Evolutionary conservation across 2,113 vertebrate species (phyloP), one percentile per base, ranked within the genome.

Genomic region (Paedocypris sp.): DNA sequence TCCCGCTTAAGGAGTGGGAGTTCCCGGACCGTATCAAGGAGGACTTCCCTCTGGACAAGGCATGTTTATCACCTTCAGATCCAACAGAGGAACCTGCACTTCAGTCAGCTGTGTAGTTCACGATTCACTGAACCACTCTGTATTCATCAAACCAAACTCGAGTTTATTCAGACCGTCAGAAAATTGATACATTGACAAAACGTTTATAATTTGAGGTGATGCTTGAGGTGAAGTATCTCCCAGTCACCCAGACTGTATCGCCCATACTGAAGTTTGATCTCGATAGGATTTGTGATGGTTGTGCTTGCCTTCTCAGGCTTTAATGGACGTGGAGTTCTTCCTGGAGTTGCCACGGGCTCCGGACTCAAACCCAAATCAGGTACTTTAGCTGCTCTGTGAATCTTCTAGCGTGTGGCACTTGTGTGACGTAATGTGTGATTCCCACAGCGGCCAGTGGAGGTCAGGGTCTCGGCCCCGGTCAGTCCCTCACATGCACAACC

Each of bases 271-370:
- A n/a, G n/a, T n/a, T 73, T 19, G 0, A 5, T 51, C 23, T 36
- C 23, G 42, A 16, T 38, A 16, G 18, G 38, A 28, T 49, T 66
- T 33, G 5, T n/a, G 18, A 43, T 35, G 15, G 16, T 25, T 9
- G 1, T n/a, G n/a, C n/a, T n/a, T n/a, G n/a, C n/a, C n/a, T n/a
- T n/a, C n/a, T n/a, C 60, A 98, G 93, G 93, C 32, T 81, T 84
- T 67, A 86, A 87, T 15, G 90, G 88, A 25, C 91, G 87, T 0
- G 95, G 95, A 11, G 88, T 98, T 62, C 83, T 98, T 64, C 95
- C 95, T 0, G 95, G 95, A 1, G 91, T 98, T 2, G 85, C 94
- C 47, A 94, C 87, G 5, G 95, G 95, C 58, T 79, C 71, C 9
- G 88, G 89, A 66, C 84, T 98, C 43, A 93, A 85, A 76, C 73